Percentiles rank a stretch among this genome's conserved stretches.
These are phyloP conservation scores for Coelinius sp. DNA, from an alignment of 2,888 invertebrate species.

Conservation along the genomic window DNA sequence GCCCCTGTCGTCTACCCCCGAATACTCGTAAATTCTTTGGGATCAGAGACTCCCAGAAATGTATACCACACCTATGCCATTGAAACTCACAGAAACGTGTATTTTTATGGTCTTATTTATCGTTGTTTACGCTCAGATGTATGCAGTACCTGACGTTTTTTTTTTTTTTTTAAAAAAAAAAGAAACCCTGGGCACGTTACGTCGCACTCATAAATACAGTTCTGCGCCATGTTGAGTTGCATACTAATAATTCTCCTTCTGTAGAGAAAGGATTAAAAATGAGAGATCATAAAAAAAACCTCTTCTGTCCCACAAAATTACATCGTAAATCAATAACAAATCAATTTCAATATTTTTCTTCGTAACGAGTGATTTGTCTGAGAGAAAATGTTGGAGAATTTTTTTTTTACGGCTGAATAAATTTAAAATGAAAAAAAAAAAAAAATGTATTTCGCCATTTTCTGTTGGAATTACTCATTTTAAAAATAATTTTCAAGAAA, in stretches of 20 bases:
- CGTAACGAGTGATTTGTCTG: too few species aligned
- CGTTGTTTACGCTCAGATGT: slow-evolving; percentile 29
- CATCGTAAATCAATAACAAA: too few species aligned
- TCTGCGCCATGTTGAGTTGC: slow-evolving; percentile 17
- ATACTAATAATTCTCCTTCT: slow-evolving; percentile 15
- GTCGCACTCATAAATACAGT: slow-evolving; percentile 31
- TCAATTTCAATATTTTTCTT: too few species aligned
- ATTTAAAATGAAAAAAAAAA: too few species aligned
- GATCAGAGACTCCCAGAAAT: slow-evolving; percentile 16
- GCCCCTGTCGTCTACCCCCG: background rate
- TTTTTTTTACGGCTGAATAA: too few species aligned
- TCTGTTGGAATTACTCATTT: too few species aligned
- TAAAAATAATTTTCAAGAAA: too few species aligned
- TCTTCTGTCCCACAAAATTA: background rate
- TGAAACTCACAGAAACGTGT: background rate
- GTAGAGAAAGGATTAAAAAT: background rate
- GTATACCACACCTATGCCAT: background rate
- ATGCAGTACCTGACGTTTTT: slow-evolving; percentile 4
- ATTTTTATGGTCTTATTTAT: slow-evolving; percentile 33
- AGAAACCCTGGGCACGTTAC: slow-evolving; percentile 26
- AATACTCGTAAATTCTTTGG: slow-evolving; percentile 22
- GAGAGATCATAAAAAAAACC: slow-evolving; percentile 1
- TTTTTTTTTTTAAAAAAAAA: background rate
- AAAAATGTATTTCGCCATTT: too few species aligned
- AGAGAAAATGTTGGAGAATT: background rate